Conservation (phyloP, 2,888 invertebrate genomes). For the Ophion slaviceki region DNA sequence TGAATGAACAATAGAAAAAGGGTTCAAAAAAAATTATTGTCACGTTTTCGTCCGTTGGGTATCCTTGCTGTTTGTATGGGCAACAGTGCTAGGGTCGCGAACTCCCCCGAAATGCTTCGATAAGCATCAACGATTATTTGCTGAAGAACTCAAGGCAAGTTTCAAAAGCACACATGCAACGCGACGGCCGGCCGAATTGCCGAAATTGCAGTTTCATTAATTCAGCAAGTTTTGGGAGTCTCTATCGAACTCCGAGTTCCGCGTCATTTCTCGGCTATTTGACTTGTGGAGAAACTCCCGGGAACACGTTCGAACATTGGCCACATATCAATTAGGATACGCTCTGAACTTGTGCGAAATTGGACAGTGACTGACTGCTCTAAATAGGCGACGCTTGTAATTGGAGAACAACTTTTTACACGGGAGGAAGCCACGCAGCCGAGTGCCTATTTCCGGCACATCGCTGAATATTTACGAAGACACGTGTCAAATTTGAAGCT, state of each 20-base stretch:
- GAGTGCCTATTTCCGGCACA: no score
- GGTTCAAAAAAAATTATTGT: no score
- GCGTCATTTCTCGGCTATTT: constrained; percentile 13
- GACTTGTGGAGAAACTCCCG: background rate
- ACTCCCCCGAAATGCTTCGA: background rate
- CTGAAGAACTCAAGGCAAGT: background rate
- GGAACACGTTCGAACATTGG: constrained; percentile 1
- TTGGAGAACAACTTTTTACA: constrained; percentile 9
- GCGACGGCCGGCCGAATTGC: background rate
- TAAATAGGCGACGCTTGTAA: background rate
- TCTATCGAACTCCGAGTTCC: constrained; percentile 7
- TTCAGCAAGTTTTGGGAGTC: constrained; percentile 12
- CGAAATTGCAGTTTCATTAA: constrained; percentile 16
- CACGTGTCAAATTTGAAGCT: no score
- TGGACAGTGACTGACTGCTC: background rate
- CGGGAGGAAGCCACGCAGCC: background rate
- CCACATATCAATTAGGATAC: background rate
- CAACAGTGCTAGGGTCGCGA: background rate
- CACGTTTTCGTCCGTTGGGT: no score
- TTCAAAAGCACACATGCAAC: background rate
- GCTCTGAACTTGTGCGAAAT: background rate
- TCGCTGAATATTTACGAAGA: no score
- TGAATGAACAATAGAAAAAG: no score
- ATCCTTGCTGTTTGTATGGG: background rate
- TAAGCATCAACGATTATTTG: background rate